These are phyloP conservation scores for Mungos mungo DNA, from an alignment of 2,113 vertebrate genomes.

Conservation along the genomic window DNA sequence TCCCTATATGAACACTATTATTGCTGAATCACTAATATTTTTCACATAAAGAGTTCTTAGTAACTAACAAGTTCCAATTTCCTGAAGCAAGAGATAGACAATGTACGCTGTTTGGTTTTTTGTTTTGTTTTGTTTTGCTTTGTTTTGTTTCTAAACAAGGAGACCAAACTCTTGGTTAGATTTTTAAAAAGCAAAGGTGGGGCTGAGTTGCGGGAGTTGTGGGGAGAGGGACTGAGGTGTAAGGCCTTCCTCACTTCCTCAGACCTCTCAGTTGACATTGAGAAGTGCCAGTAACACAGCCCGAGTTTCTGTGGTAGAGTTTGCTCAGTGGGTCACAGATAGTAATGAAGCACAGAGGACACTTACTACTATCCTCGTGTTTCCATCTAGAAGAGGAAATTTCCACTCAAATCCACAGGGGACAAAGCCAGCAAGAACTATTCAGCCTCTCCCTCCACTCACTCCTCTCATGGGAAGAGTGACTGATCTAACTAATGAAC, in stretches of 20 bases:
- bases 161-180: background rate
- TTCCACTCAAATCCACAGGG: background rate
- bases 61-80: background rate
- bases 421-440: background rate
- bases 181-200: background rate
- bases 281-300: background rate
- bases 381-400: background rate
- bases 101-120: background rate
- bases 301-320: background rate
- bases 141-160: background rate
- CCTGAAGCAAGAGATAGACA: background rate
- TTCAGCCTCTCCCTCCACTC: background rate
- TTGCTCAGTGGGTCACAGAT: background rate
- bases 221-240: background rate
- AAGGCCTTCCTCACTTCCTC: background rate
- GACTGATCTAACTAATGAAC: background rate
- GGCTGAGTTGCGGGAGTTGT: background rate
- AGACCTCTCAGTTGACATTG: background rate
- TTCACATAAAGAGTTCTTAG: background rate
- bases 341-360: background rate
- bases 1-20: background rate
- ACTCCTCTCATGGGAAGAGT: background rate
- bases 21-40: conserved; percentile 17
- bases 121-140: background rate
- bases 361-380: background rate